phyloP scores from a whole-genome alignment of 1,140 invertebrate species.

The Papilio xuthus region DNA sequence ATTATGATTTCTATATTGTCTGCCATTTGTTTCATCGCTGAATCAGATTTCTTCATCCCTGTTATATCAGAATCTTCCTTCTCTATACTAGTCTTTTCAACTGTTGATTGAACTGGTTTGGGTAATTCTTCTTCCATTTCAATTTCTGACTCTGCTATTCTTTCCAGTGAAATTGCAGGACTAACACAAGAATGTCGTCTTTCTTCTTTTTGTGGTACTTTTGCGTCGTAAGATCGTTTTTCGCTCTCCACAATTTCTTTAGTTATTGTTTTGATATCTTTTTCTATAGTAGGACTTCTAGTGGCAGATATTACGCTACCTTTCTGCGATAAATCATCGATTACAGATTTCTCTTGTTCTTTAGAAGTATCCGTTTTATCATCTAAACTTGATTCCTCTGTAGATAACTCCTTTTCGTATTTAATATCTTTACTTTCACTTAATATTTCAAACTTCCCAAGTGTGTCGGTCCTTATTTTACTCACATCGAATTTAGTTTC shows the following conservation, averaged over 20 bases:
- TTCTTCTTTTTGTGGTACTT: conserved; percentile 75
- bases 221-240: conserved; percentile 73
- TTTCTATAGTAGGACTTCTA: conserved; percentile 67
- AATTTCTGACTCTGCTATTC: conserved; percentile 73
- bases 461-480: conserved; percentile 68
- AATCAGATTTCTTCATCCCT: conserved; percentile 75
- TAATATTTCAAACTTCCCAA: conserved; percentile 63
- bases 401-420: conserved; percentile 48
- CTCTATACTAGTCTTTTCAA: conserved; percentile 39
- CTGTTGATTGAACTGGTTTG: conserved; percentile 40
- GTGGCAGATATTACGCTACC: conserved; percentile 64
- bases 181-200: conserved; percentile 76
- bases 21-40: conserved; percentile 78
- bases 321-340: conserved; percentile 74
- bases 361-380: conserved; percentile 66
- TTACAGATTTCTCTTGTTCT: conserved; percentile 71
- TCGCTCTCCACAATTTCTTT: conserved; percentile 74
- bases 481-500: conserved; percentile 64
- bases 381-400: conserved; percentile 47
- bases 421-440: conserved; percentile 48
- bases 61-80: conserved; percentile 45
- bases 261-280: conserved; percentile 64
- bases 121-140: conserved; percentile 69
- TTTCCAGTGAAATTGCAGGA: conserved; percentile 76
- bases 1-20: conserved; percentile 80